Percentiles rank a stretch among this genome's conserved stretches.
Evolutionary conservation across 2,113 vertebrate species (phyloP).

Genomic region (Crocuta crocuta): DNA sequence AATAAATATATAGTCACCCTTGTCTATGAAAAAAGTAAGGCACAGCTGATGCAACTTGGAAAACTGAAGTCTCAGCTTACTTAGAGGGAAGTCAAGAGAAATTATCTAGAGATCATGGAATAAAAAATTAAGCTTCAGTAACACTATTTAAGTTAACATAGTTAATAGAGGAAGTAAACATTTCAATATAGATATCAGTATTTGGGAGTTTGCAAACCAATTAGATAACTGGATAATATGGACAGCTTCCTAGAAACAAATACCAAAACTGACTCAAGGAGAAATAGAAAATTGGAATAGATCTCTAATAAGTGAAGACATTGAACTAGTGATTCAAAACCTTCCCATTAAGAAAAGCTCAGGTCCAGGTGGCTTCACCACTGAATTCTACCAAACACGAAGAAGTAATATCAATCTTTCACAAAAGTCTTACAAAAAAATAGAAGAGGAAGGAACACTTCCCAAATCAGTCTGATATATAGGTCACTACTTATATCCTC

Average conservation of each 20-base stretch:
- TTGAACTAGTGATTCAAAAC: background rate
- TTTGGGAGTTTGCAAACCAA: background rate
- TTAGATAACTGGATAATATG: background rate
- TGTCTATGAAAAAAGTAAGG: conserved; percentile 2
- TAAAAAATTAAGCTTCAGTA: background rate
- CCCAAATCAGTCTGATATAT: background rate
- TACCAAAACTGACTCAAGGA: background rate
- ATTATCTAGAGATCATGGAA: background rate
- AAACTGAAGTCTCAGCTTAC: background rate
- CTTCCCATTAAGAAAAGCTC: background rate
- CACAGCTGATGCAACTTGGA: background rate
- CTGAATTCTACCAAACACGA: background rate
- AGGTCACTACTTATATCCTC: background rate
- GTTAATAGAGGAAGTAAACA: background rate
- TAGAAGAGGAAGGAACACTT: background rate
- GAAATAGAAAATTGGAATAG: background rate
- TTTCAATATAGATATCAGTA: background rate
- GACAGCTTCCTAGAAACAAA: background rate
- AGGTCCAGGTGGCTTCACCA: background rate
- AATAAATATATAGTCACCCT: background rate
- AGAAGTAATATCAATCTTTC: background rate
- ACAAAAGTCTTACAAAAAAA: background rate
- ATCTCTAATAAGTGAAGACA: background rate
- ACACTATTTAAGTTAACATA: background rate
- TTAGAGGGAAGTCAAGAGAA: background rate